phyloP scores from a whole-genome alignment of 2,888 invertebrate species.

The Drosophila villosipedis region DNA sequence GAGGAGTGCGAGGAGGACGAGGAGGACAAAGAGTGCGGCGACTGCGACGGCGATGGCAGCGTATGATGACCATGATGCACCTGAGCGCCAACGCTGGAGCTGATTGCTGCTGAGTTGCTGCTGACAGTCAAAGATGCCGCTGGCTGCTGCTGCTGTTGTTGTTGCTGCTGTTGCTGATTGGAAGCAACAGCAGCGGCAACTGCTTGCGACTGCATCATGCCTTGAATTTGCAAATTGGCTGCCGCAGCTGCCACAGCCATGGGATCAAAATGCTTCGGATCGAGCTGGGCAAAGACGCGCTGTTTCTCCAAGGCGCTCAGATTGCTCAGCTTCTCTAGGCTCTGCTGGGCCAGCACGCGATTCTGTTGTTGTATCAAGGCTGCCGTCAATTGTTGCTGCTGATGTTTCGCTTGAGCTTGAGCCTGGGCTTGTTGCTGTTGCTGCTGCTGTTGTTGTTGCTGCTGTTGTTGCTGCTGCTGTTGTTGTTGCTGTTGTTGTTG shows the following conservation, averaged over 20 bases:
- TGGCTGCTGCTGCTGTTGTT: constrained; percentile 23
- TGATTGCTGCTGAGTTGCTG: constrained; percentile 36
- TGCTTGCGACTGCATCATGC: constrained; percentile 81
- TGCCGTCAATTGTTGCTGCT: constrained; percentile 88
- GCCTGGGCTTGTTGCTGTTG: constrained; percentile 85
- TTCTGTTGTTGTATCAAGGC: constrained; percentile 89
- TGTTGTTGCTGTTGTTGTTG: constrained; percentile 68
- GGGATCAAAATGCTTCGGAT: constrained; percentile 85
- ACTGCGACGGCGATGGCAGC: constrained; percentile 82
- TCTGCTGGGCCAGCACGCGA: constrained; percentile 87
- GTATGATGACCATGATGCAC: constrained; percentile 68
- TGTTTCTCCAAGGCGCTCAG: constrained; percentile 87
- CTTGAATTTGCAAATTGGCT: constrained; percentile 83
- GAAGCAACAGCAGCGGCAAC: constrained; percentile 82
- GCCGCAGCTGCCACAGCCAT: constrained; percentile 83
- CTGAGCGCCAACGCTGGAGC: constrained; percentile 38
- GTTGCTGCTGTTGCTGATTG: constrained; percentile 56
- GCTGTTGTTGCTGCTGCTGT: constrained; percentile 66
- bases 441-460: constrained; percentile 87
- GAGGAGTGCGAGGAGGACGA: constrained; percentile 78
- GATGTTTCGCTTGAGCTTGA: constrained; percentile 86
- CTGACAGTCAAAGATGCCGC: constrained; percentile 44
- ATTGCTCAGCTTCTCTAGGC: constrained; percentile 88
- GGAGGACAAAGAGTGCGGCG: constrained; percentile 77
- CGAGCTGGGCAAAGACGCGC: constrained; percentile 86